Percentiles rank a stretch among this genome's conserved stretches.
Conservation (phyloP, 1,140 invertebrate genomes). For the Leguminivora glycinivorella region DNA sequence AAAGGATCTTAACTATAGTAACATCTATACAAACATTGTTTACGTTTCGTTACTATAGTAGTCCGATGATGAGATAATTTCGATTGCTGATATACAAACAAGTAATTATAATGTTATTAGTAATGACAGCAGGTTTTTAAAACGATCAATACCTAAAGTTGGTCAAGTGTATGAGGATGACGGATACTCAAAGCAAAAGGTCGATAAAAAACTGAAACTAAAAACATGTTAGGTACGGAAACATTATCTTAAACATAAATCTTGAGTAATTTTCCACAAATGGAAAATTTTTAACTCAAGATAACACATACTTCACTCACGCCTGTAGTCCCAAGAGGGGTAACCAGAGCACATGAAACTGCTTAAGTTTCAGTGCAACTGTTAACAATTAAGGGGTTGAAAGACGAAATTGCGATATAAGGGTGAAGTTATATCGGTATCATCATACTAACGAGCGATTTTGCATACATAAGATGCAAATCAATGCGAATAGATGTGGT, state of each 20-base stretch:
- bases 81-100: not conserved
- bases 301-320: too few species aligned
- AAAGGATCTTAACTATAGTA: constrained; percentile 20
- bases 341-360: too few species aligned
- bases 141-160: not conserved
- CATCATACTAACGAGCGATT: too few species aligned
- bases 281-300: not conserved
- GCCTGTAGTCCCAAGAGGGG: too few species aligned
- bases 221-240: not conserved
- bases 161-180: not conserved
- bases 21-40: constrained; percentile 18
- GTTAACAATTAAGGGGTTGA: too few species aligned
- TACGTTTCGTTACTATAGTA: constrained; percentile 15
- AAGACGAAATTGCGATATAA: too few species aligned
- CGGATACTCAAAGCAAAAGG: too few species aligned
- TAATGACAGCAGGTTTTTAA: not conserved
- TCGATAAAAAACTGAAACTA: too few species aligned
- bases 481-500: too few species aligned
- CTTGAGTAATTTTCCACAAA: not conserved
- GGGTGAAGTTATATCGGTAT: too few species aligned
- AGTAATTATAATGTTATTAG: not conserved
- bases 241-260: not conserved
- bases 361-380: too few species aligned
- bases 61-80: not conserved
- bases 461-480: too few species aligned